Evolutionary conservation across 2,888 invertebrate species (phyloP).

Genomic region (Hyposoter didymator): DNA sequence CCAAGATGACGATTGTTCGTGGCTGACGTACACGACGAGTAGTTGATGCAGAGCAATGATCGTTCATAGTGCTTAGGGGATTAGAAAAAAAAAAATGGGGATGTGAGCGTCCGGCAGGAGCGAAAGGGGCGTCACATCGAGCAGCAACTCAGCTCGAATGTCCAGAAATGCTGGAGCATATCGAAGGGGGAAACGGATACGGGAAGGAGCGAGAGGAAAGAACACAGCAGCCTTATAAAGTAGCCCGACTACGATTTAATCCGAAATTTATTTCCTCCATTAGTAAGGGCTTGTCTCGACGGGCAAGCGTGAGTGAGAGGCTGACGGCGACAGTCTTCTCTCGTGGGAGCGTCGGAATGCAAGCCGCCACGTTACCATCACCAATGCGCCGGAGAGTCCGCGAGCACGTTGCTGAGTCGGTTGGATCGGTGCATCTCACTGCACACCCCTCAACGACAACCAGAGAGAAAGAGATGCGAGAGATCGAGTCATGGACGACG

Average conservation of each 20-base stretch:
- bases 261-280: slow-evolving; percentile 84
- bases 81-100: slow-evolving; percentile 2
- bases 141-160: slow-evolving; percentile 57
- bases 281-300: slow-evolving; percentile 84
- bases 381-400: slow-evolving; percentile 52
- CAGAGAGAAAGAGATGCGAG: slow-evolving; percentile 27
- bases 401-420: slow-evolving; percentile 40
- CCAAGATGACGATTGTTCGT: not conserved
- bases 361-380: slow-evolving; percentile 70
- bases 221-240: slow-evolving; percentile 82
- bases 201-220: slow-evolving; percentile 63
- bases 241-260: slow-evolving; percentile 84
- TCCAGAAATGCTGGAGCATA: slow-evolving; percentile 39
- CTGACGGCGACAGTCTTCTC: slow-evolving; percentile 78
- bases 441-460: slow-evolving; percentile 40
- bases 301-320: slow-evolving; percentile 82
- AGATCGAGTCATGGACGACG: slow-evolving; percentile 52
- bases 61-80: slow-evolving; percentile 43
- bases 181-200: slow-evolving; percentile 54
- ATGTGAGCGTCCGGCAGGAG: slow-evolving; percentile 43
- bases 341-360: slow-evolving; percentile 81
- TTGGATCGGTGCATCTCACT: slow-evolving; percentile 73
- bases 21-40: slow-evolving; percentile 1
- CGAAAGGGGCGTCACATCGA: slow-evolving; percentile 52
- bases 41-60: slow-evolving; percentile 49